These are phyloP conservation scores for Pteromalus puparum DNA, from an alignment of 1,140 invertebrate genomes.

Conservation along the genomic window DNA sequence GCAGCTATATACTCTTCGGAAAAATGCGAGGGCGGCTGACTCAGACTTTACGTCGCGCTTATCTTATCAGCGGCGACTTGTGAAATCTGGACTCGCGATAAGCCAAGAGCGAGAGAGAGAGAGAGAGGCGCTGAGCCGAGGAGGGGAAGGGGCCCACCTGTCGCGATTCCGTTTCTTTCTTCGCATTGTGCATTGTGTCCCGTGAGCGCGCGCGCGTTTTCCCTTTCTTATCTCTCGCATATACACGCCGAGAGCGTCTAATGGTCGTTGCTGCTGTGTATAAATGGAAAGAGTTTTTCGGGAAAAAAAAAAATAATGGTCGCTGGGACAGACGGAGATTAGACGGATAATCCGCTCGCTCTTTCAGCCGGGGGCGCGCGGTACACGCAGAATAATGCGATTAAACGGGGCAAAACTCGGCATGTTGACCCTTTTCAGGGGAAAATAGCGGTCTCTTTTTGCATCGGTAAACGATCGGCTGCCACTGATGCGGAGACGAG, in stretches of 20 bases:
- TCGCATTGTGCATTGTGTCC: not conserved
- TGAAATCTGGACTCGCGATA: not conserved
- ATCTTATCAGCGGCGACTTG: conserved; percentile 18
- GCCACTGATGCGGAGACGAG: too few species aligned
- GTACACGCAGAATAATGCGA: conserved; percentile 30
- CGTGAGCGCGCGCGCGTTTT: too few species aligned
- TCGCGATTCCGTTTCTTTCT: conserved; percentile 7
- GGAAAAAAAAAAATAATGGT: not conserved
- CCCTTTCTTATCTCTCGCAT: not conserved
- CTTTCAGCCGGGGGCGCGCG: not conserved
- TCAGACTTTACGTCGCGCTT: not conserved
- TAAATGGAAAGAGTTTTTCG: not conserved
- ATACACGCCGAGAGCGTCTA: not conserved
- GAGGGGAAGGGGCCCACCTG: conserved; percentile 6
- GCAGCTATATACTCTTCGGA: too few species aligned
- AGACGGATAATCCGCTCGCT: not conserved
- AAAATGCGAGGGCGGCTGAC: not conserved
- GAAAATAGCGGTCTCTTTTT: not conserved
- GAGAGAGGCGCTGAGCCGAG: too few species aligned
- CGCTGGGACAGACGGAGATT: not conserved
- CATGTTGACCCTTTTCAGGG: not conserved
- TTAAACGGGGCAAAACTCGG: conserved; percentile 15
- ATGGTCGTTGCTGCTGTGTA: not conserved
- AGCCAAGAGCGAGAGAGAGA: too few species aligned
- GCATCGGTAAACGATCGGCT: not conserved